Percentiles rank a stretch among this genome's conserved stretches.
Conservation (phyloP, 1,140 invertebrate species). For the Asbolus verrucosus region DNA sequence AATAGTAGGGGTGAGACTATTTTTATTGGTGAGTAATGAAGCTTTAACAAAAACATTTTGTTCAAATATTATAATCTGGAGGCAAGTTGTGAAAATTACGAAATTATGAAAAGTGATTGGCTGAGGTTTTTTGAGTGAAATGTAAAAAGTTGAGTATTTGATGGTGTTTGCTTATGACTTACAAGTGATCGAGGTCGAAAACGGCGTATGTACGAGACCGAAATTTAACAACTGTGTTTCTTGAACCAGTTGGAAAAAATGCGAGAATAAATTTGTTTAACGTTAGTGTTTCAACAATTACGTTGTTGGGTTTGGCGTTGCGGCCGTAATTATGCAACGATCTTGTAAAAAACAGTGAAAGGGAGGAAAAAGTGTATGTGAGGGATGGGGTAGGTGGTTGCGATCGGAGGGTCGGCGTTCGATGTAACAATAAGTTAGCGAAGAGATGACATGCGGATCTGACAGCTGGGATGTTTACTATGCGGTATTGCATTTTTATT, state of each 20-base stretch:
- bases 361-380: neutral
- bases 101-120: too few relatives aligned
- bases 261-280: constrained; percentile 16
- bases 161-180: too few relatives aligned
- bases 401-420: constrained; percentile 5
- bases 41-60: too few relatives aligned
- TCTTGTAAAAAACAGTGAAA: constrained; percentile 29
- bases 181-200: too few relatives aligned
- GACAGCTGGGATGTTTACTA: constrained; percentile 45
- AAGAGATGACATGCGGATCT: constrained; percentile 45
- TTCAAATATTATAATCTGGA: too few relatives aligned
- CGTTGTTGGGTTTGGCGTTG: neutral
- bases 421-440: constrained; percentile 36
- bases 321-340: constrained; percentile 18
- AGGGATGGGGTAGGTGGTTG: neutral
- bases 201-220: too few relatives aligned
- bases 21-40: too few relatives aligned
- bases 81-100: too few relatives aligned
- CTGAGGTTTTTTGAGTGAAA: too few relatives aligned
- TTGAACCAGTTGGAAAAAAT: constrained; percentile 8
- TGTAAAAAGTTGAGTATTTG: too few relatives aligned
- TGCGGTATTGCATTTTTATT: constrained; percentile 53
- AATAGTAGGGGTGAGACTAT: too few relatives aligned
- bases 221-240: too few relatives aligned
- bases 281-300: constrained; percentile 12